A percentile compares a stretch with the other conserved stretches of the same genome.
Evolutionary conservation across 2,113 vertebrate genomes (phyloP).

Genomic region (Epinephelus fuscoguttatus): DNA sequence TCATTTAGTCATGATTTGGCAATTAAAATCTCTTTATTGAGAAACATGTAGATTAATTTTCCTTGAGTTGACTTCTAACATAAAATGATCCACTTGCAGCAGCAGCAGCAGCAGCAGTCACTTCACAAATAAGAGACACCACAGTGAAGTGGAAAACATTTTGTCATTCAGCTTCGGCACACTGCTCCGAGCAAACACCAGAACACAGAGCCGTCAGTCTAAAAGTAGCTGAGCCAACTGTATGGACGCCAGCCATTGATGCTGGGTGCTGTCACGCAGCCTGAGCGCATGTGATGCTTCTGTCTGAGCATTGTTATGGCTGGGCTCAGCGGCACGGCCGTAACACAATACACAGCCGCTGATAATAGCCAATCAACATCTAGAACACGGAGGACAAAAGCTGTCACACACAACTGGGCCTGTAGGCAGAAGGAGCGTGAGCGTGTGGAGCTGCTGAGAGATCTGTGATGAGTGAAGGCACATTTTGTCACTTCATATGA

Average conservation of each 20-base stretch:
- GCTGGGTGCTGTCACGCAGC: constrained; percentile 26
- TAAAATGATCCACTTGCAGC: background rate
- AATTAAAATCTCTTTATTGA: background rate
- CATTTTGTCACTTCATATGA: constrained; percentile 15
- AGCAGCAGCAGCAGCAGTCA: constrained; percentile 1
- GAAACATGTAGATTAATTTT: background rate
- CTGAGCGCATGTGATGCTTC: constrained; percentile 43
- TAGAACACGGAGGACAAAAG: constrained; percentile 86
- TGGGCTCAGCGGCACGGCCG: constrained; percentile 79
- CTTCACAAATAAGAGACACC: background rate
- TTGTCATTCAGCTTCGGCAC: background rate
- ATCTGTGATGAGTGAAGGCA: constrained; percentile 31
- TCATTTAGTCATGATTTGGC: background rate
- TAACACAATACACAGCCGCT: constrained; percentile 79
- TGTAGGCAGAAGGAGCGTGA: constrained; percentile 11
- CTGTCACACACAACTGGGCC: constrained; percentile 50
- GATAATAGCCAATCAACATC: constrained; percentile 84
- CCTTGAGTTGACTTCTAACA: background rate
- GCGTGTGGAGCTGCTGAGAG: constrained; percentile 35
- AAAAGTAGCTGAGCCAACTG: constrained; percentile 77
- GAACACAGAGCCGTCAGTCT: constrained; percentile 55
- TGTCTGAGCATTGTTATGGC: constrained; percentile 81
- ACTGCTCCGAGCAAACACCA: constrained; percentile 59
- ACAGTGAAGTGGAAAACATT: background rate
- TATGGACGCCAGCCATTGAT: constrained; percentile 65